A percentile compares a stretch with the other conserved stretches of the same genome.
Conservation (phyloP, 1,140 invertebrate genomes). For the Drosophila murphyi region DNA sequence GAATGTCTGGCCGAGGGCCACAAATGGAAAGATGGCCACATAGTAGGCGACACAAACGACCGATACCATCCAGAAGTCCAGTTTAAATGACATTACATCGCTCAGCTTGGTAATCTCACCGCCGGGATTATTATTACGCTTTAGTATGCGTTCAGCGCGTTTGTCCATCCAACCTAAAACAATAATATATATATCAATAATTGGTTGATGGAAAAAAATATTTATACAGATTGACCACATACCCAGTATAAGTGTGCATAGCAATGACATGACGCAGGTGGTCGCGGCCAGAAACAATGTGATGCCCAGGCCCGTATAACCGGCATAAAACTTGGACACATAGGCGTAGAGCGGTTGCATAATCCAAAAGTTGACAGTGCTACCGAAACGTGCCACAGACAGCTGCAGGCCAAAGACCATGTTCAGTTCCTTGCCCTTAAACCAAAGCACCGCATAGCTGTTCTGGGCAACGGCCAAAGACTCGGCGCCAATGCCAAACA, state of each 20-base stretch:
- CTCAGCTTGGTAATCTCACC: slow-evolving; percentile 91
- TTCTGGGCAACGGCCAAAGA: slow-evolving; percentile 98
- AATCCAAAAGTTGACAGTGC: slow-evolving; percentile 96
- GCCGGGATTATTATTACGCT: slow-evolving; percentile 87
- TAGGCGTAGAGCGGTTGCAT: slow-evolving; percentile 95
- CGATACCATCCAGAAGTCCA: slow-evolving; percentile 95
- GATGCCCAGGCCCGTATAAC: slow-evolving; percentile 91
- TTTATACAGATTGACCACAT: background rate
- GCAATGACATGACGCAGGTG: slow-evolving; percentile 93
- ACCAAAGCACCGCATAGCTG: slow-evolving; percentile 98
- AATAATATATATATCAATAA: background rate
- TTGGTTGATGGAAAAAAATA: background rate
- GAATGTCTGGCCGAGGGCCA: slow-evolving; percentile 96
- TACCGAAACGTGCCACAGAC: slow-evolving; percentile 96
- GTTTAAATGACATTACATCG: slow-evolving; percentile 94
- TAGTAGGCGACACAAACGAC: slow-evolving; percentile 97
- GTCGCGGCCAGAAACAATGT: slow-evolving; percentile 91
- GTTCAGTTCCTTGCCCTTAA: slow-evolving; percentile 98
- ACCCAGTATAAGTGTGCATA: slow-evolving; percentile 91
- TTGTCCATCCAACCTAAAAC: slow-evolving; percentile 90
- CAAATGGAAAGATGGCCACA: slow-evolving; percentile 98
- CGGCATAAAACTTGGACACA: slow-evolving; percentile 88
- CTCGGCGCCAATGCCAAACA: slow-evolving; percentile 98
- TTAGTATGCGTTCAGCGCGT: slow-evolving; percentile 92
- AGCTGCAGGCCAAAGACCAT: slow-evolving; percentile 98